phyloP scores from a whole-genome alignment of 2,888 invertebrate species.

The Tethea ocularis region DNA sequence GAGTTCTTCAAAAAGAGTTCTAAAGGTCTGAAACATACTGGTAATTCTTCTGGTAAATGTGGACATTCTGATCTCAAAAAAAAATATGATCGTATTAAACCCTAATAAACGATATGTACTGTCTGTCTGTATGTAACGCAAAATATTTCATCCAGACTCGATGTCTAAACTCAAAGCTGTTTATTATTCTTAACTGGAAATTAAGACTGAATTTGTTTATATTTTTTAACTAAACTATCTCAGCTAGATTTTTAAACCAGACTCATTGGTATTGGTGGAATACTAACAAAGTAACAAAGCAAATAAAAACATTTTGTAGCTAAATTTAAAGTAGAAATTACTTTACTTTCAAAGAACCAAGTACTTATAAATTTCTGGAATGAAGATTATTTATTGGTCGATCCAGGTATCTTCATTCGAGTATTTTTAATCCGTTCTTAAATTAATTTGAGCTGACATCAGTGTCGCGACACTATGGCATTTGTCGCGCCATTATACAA shows the following conservation, averaged over 20 bases:
- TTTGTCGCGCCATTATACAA: background rate
- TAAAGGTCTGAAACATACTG: too few relatives aligned
- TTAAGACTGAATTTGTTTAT: background rate
- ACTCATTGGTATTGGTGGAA: too few relatives aligned
- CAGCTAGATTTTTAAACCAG: background rate
- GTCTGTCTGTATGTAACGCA: background rate
- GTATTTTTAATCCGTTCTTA: background rate
- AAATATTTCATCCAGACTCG: background rate
- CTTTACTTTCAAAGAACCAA: too few relatives aligned
- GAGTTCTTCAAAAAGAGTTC: too few relatives aligned
- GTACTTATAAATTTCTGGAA: too few relatives aligned
- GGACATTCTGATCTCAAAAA: too few relatives aligned
- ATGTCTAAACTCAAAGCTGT: constrained; percentile 4
- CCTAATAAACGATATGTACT: background rate
- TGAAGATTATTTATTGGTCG: too few relatives aligned
- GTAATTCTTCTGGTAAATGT: too few relatives aligned
- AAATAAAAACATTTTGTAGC: too few relatives aligned
- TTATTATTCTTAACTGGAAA: constrained; percentile 3
- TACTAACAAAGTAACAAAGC: too few relatives aligned
- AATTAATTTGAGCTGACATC: constrained; percentile 1
- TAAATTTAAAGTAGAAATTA: too few relatives aligned
- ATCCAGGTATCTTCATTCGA: background rate
- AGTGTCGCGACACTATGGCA: background rate
- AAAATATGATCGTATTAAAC: background rate
- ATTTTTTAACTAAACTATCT: background rate